Evolutionary conservation across 1,140 invertebrate genomes (phyloP).

Genomic region (Macrobrachium rosenbergii): DNA sequence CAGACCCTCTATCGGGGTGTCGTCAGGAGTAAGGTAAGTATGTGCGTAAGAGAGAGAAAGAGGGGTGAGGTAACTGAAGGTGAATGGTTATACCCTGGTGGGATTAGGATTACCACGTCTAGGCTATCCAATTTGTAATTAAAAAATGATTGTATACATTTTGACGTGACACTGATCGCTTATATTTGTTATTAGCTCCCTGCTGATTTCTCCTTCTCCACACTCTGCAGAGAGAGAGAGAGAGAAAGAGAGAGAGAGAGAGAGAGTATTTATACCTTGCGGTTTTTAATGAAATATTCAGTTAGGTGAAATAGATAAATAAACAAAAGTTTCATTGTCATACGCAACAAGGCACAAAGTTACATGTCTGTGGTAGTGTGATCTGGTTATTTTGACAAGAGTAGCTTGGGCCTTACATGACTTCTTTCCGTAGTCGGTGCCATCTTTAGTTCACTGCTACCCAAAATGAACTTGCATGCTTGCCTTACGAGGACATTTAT

Average conservation of each 20-base stretch:
- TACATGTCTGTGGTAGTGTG: no score
- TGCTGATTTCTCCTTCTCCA: not conserved
- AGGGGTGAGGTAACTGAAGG: not conserved
- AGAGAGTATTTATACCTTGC: not conserved
- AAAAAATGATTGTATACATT: not conserved
- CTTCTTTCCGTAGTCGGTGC: no score
- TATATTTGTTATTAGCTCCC: not conserved
- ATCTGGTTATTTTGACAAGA: no score
- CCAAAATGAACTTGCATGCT: no score
- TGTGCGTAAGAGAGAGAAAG: conserved; percentile 32
- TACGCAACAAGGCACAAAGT: no score
- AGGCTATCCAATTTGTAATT: not conserved
- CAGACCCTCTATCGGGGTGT: conserved; percentile 55
- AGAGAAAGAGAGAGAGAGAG: not conserved
- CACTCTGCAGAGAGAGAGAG: not conserved
- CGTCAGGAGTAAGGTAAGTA: conserved; percentile 55
- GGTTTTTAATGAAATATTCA: no score
- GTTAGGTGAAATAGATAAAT: no score
- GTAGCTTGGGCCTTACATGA: no score
- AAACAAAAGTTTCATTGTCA: no score
- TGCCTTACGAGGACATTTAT: no score
- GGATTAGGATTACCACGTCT: not conserved
- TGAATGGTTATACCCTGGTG: no score
- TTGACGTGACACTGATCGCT: not conserved
- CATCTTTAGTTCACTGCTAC: no score